These are phyloP conservation scores for Siniperca obscura DNA, from an alignment of 2,797 vertebrate genomes.

Conservation along the genomic window DNA sequence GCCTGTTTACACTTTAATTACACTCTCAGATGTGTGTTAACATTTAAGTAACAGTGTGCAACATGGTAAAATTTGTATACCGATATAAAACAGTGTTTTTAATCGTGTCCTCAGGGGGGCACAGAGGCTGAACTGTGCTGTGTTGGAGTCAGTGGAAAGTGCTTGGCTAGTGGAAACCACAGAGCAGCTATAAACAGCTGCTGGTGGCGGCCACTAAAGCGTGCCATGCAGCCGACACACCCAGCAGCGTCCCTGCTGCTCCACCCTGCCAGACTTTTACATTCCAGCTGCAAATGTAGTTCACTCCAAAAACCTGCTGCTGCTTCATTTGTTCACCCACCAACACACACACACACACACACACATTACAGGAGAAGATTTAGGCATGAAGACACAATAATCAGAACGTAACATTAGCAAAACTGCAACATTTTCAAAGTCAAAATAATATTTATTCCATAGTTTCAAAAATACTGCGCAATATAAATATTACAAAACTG, in stretches of 20 bases:
- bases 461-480: constrained; percentile 69
- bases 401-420: neutral
- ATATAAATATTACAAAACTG: constrained; percentile 83
- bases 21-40: neutral
- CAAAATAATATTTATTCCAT: constrained; percentile 78
- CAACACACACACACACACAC: constrained; percentile 17
- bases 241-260: constrained; percentile 56
- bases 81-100: constrained; percentile 36
- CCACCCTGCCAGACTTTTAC: constrained; percentile 20
- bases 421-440: constrained; percentile 51
- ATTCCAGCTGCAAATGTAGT: constrained; percentile 48
- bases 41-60: neutral
- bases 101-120: constrained; percentile 28
- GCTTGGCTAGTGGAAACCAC: constrained; percentile 74
- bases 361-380: constrained; percentile 19
- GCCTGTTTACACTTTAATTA: constrained; percentile 40
- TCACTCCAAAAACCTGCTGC: constrained; percentile 9
- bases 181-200: constrained; percentile 76
- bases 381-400: constrained; percentile 4
- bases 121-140: constrained; percentile 33
- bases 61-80: constrained; percentile 24
- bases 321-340: neutral
- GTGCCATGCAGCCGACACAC: constrained; percentile 65
- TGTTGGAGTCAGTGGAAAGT: constrained; percentile 68
- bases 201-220: constrained; percentile 58